Evolutionary conservation across 2,113 vertebrate species (phyloP).

Genomic region (Athene cunicularia): DNA sequence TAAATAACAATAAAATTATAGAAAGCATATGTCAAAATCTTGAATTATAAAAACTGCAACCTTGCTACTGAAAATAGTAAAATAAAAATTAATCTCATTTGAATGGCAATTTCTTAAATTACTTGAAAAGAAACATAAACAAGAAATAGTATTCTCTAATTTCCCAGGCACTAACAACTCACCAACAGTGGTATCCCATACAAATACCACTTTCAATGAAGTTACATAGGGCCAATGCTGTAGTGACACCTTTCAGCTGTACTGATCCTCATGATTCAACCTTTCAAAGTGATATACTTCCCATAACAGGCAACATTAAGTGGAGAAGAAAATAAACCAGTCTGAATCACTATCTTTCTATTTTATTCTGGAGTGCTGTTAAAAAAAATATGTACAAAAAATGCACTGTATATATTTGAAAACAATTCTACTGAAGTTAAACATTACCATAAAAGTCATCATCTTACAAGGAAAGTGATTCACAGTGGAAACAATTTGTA

Average conservation of each 20-base stretch:
- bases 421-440: neutral
- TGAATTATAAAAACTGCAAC: neutral
- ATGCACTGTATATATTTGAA: neutral
- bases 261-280: neutral
- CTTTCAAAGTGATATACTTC: neutral
- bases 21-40: neutral
- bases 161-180: neutral
- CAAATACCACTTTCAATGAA: neutral
- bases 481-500: slow-evolving; percentile 20
- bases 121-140: neutral
- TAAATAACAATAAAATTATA: neutral
- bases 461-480: slow-evolving; percentile 7
- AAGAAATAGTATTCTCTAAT: neutral
- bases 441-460: slow-evolving; percentile 25
- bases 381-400: neutral
- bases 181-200: neutral
- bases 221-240: neutral
- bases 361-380: neutral
- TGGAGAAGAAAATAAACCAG: neutral
- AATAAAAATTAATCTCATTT: neutral
- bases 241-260: neutral
- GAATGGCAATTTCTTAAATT: neutral
- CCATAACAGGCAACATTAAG: neutral
- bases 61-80: neutral
- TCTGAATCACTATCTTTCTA: neutral